Conservation (phyloP, 2,888 invertebrate genomes). For the Shargacucullia verbasci region DNA sequence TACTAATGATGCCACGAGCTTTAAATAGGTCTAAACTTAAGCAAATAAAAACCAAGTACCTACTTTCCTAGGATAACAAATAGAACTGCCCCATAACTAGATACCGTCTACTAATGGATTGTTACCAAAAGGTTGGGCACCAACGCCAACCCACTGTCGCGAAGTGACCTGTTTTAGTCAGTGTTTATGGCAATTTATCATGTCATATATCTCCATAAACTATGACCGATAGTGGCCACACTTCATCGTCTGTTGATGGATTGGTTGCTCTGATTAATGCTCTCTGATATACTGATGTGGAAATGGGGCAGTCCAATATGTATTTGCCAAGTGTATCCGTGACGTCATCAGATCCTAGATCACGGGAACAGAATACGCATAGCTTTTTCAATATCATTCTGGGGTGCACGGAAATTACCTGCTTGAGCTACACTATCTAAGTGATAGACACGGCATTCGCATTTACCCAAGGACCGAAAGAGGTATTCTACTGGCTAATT, state of each 20-base stretch:
- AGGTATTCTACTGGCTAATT: too few species aligned
- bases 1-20: too few species aligned
- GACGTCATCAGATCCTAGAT: too few species aligned
- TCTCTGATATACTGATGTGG: neutral
- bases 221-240: slow-evolving; percentile 7
- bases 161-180: neutral
- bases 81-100: slow-evolving; percentile 1
- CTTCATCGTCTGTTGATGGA: slow-evolving; percentile 23
- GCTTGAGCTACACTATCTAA: too few species aligned
- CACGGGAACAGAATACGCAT: too few species aligned
- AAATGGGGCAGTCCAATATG: too few species aligned
- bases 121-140: neutral
- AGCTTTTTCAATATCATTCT: too few species aligned
- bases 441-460: too few species aligned
- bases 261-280: slow-evolving; percentile 7
- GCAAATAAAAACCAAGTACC: slow-evolving; percentile 2
- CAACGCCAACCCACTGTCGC: slow-evolving; percentile 1
- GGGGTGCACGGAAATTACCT: too few species aligned
- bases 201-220: neutral
- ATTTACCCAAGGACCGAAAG: too few species aligned
- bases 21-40: neutral
- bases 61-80: neutral
- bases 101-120: slow-evolving; percentile 4
- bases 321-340: too few species aligned
- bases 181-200: slow-evolving; percentile 6